Evolutionary conservation across 2,797 vertebrate genomes (phyloP).

Genomic region (Dendrocincla tyrannina): DNA sequence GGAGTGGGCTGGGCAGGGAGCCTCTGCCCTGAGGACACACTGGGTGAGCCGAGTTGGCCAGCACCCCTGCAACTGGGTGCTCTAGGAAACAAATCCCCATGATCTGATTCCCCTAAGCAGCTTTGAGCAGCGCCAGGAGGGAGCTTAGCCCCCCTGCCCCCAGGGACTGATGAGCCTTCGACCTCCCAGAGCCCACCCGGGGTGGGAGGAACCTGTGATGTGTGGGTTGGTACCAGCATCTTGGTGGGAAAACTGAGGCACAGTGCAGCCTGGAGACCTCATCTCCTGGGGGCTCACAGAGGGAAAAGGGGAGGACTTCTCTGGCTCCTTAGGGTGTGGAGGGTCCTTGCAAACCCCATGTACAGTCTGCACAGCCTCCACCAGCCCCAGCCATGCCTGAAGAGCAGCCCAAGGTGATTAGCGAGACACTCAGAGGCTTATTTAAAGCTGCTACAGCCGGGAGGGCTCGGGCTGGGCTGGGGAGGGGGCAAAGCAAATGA

Average conservation of each 20-base stretch:
- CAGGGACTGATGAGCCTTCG: background rate
- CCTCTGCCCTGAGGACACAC: background rate
- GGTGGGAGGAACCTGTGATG: fast-evolving
- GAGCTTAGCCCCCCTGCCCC: conserved; percentile 38
- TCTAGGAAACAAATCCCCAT: conserved; percentile 47
- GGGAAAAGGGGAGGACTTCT: background rate
- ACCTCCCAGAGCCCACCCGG: background rate
- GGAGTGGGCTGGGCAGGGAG: background rate
- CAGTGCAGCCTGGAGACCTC: fast-evolving
- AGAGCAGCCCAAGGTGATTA: conserved; percentile 48
- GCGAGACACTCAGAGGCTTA: conserved; percentile 22
- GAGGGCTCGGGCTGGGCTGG: background rate
- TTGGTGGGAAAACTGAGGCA: background rate
- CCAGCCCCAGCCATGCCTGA: background rate
- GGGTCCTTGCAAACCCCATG: background rate
- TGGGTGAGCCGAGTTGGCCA: background rate
- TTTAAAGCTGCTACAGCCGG: conserved; percentile 34
- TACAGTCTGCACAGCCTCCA: background rate
- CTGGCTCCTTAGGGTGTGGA: background rate
- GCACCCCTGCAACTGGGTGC: conserved; percentile 8
- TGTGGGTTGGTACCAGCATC: background rate
- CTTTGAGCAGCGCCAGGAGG: conserved; percentile 27
- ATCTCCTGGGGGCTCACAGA: background rate
- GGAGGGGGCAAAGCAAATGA: background rate
- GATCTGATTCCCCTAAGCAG: conserved; percentile 60